Conservation (phyloP, 2,113 vertebrate species). For the Dryoscopus gambensis region DNA sequence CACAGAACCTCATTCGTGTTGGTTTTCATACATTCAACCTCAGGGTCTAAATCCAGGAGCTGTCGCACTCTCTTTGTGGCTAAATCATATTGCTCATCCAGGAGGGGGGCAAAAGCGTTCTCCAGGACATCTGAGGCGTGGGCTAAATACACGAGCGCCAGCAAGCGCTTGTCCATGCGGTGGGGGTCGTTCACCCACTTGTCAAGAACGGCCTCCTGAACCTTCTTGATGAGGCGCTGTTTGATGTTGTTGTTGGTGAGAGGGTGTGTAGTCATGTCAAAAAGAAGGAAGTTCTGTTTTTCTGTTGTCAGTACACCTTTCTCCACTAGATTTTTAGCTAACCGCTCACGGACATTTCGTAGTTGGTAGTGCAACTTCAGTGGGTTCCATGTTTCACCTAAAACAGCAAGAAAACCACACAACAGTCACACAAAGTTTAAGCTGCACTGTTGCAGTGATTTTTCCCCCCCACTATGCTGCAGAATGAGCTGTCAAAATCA, state of each 20-base stretch:
- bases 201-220: conserved; percentile 91
- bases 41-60: conserved; percentile 92
- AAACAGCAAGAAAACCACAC: background rate
- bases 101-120: conserved; percentile 91
- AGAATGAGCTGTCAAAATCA: background rate
- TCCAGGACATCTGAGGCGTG: conserved; percentile 94
- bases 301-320: conserved; percentile 95
- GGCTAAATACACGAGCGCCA: conserved; percentile 92
- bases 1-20: conserved; percentile 89
- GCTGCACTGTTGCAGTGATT: background rate
- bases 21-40: conserved; percentile 89
- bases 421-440: background rate
- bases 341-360: conserved; percentile 89
- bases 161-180: conserved; percentile 91
- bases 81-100: conserved; percentile 95
- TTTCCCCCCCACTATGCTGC: rapidly evolving
- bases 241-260: conserved; percentile 96
- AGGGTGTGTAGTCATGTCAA: conserved; percentile 97
- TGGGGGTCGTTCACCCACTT: conserved; percentile 95
- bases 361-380: conserved; percentile 96
- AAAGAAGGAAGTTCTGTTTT: conserved; percentile 97
- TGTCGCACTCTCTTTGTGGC: conserved; percentile 94
- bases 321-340: conserved; percentile 96
- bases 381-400: conserved; percentile 96
- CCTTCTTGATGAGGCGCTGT: conserved; percentile 93